Base-by-base conservation (phyloP, 2,888 invertebrate species). In the Cerceris rybyensis region DNA sequence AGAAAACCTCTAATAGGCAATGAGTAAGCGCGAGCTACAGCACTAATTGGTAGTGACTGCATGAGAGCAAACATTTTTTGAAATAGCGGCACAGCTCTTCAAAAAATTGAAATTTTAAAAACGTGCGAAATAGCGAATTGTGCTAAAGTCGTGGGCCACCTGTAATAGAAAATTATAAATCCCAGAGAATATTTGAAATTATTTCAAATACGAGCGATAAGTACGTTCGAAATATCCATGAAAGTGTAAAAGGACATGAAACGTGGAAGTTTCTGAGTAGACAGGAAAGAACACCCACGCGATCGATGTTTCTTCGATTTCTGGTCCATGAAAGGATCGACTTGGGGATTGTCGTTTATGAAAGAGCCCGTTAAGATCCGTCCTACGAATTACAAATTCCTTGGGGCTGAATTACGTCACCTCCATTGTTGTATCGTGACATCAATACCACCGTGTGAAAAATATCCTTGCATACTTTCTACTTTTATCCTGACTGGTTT, bases 221-320 rank as follows among this genome's bases (percentile, higher is more conserved):
- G 4, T 28, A 28, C 28, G 28, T 28, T 28, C 8, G 14, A 69
- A 41, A 16, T 52, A 68, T 65, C 64, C 16, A 60, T 70, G 28
- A 52, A 71, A 70, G 66, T 70, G 28, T 80, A 67, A 75, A 82
- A 83, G 80, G 75, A 83, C 78, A 72, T 49, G 52, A 52, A 52
- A 57, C 70, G 65, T 73, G 68, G 75, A 78, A 67, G 73, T 69
- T 65, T 70, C 69, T 67, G 61, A 58, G 64, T 71, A 65, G 59
- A 61, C 49, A 68, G 55, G 49, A 57, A 28, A 28, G 54, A 43
- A 75, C 83, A 75, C 83, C 85, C 72, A 84, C 85, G 67, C 76
- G 76, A 83, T 84, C 83, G 84, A 84, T 84, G 83, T 85, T 84
- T 50, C 9, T 59, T 59, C 70, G 71, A 60, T 80, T 64, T 68